Percentiles rank a stretch among this genome's conserved stretches.
These are phyloP conservation scores for Drosophila nigritarsus DNA, from an alignment of 2,888 invertebrate species.

Conservation along the genomic window DNA sequence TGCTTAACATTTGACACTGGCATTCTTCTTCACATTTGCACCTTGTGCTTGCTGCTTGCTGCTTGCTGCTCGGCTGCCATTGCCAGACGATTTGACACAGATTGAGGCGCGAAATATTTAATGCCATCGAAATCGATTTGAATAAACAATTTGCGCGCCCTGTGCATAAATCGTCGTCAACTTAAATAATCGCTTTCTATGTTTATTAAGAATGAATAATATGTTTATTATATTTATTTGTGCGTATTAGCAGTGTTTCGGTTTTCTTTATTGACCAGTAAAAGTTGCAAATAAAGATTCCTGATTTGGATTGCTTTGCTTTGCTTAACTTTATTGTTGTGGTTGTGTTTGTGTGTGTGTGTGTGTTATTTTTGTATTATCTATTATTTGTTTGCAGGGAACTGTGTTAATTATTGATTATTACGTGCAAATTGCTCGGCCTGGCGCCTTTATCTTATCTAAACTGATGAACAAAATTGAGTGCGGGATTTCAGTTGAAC, in stretches of 20 bases:
- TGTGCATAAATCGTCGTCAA: conserved; percentile 36
- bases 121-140: conserved; percentile 62
- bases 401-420: conserved; percentile 64
- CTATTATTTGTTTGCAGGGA: conserved; percentile 19
- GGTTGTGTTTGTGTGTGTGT: background rate
- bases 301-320: conserved; percentile 27
- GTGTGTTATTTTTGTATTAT: conserved; percentile 35
- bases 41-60: conserved; percentile 5
- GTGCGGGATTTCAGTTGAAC: conserved; percentile 38
- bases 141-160: conserved; percentile 70
- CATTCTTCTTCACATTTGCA: conserved; percentile 7
- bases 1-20: conserved; percentile 19
- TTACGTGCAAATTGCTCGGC: conserved; percentile 49
- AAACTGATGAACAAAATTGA: conserved; percentile 27
- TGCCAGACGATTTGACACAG: conserved; percentile 60
- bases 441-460: conserved; percentile 62
- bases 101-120: conserved; percentile 56
- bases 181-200: conserved; percentile 56
- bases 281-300: conserved; percentile 36
- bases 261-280: conserved; percentile 42
- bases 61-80: conserved; percentile 3
- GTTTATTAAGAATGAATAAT: background rate
- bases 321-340: conserved; percentile 35
- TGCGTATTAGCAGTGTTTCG: background rate
- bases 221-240: background rate